Base-by-base conservation (phyloP, 2,888 invertebrate genomes). In the Trichogramma evanescens region DNA sequence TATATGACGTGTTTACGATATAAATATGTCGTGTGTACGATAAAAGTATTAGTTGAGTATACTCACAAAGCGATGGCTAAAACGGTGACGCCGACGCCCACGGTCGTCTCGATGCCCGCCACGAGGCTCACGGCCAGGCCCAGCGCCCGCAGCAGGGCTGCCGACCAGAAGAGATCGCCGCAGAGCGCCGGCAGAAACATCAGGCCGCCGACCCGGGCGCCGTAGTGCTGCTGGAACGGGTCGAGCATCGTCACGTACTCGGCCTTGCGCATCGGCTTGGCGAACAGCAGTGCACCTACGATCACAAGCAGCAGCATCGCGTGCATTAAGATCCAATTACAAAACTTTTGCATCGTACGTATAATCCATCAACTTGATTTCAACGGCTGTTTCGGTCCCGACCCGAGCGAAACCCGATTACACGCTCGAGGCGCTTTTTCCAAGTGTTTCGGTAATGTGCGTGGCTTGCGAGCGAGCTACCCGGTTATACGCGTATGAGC, bases 221-320 rank as follows among this genome's bases (percentile, higher is more conserved):
- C 88, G 71, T 86, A 88, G 70, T 83, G 83, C 67, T 83, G 82
- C 76, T 88, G 86, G 72, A 88, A 85, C 1, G 88, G 88, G 72
- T 88, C 88, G 69, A 88, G 76, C 86, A 88, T 86, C 5, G 88
- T 88, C 55, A 87, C 84, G 73, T 87, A 86, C 50, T 85, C 85
- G 66, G 86, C 83, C 63, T 83, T 81, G 58, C 88, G 77, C 88
- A 88, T 88, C 67, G 84, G 84, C 68, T 83, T 83, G 10, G 87
- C 86, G 74, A 87, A 88, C 68, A 88, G 81, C 57, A 84, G 70
- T 4, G 86, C 87, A 63, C 87, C 88, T 84, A 69, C 10, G 65
- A 66, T 56, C 59, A 7, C 10, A 9, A n/a, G 43, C 40, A 39
- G 10, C 10, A 7, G 51, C 2, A 8, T 9, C 8, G 4, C n/a